Base-by-base conservation (phyloP, 2,888 invertebrate species). In the Steinernema carpocapsae region DNA sequence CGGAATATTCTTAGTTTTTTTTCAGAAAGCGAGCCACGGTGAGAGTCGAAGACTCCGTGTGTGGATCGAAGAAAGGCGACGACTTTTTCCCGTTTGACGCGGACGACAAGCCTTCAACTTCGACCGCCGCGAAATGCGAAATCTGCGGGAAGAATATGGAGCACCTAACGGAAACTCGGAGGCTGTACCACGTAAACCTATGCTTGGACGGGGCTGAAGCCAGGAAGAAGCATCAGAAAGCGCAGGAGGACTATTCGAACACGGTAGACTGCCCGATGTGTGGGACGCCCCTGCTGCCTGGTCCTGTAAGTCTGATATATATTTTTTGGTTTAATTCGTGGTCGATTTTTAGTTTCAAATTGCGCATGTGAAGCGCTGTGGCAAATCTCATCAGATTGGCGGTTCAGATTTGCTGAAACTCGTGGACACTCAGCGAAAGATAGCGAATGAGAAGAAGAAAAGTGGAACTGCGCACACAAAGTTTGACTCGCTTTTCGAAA, bases 141-240 rank as follows among this genome's bases (percentile, higher is more conserved):
- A 42, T 70, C 10, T 70, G 70, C 42, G 43, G 22, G 7, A 70
- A 70, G 70, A 6, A 70, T 32, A 7, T 70, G 42, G 37, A 4
- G 19, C 32, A 42, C 42, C 70, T 70, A 42, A 70, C 29, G 14
- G 70, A 70, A 4, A n/a, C 70, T 19, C 70, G 70, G n/a, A 32
- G 70, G 3, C 42, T n/a, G 14, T 12, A 37, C 19, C 70, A 70
- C 37, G 43, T 70, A 7, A 70, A 70, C 42, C 37, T 2, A 6
- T 70, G 70, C 24, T n/a, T 70, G 37, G 70, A 70, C n/a, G n/a
- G 24, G 1, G n/a, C n/a, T 17, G 70, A 70, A 70, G 70, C 70
- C 4, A n/a, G 19, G 3, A 42, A 17, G 37, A 70, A 37, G 42
- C 37, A 14, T n/a, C 2, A 70, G 19, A 32, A 37, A 19, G 24